Evolutionary conservation across 2,888 invertebrate genomes (phyloP).

Genomic region (Thyatira batis): DNA sequence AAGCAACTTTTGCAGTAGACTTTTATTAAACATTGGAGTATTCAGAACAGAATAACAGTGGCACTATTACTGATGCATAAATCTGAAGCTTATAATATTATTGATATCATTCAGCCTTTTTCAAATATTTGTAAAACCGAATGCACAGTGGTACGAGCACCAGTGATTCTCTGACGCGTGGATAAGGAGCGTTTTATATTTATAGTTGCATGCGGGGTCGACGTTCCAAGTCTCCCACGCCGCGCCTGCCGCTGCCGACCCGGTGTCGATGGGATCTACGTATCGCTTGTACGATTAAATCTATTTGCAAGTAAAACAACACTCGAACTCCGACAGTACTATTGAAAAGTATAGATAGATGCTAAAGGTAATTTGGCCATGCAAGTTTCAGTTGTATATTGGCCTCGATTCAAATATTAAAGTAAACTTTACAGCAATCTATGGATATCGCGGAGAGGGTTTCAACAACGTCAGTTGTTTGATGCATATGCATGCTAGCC

Average conservation of each 20-base stretch:
- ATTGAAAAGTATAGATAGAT: neutral
- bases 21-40: neutral
- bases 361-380: neutral
- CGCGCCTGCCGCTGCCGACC: slow-evolving; percentile 45
- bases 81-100: too few relatives aligned
- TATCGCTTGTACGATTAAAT: slow-evolving; percentile 38
- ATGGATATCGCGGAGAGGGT: too few relatives aligned
- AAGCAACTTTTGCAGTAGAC: too few relatives aligned
- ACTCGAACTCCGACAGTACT: neutral
- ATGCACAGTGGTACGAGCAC: neutral
- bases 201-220: slow-evolving; percentile 77
- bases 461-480: too few relatives aligned
- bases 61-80: too few relatives aligned
- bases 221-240: slow-evolving; percentile 75
- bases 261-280: slow-evolving; percentile 58
- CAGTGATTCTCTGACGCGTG: slow-evolving; percentile 44
- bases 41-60: neutral
- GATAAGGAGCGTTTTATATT: slow-evolving; percentile 69
- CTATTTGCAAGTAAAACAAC: slow-evolving; percentile 33
- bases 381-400: neutral
- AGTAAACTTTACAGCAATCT: too few relatives aligned
- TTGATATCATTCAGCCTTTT: neutral
- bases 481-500: too few relatives aligned
- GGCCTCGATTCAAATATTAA: too few relatives aligned
- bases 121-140: slow-evolving; percentile 1